Evolutionary conservation across 2,888 invertebrate species (phyloP).

Genomic region (Cyaniris semiargus): DNA sequence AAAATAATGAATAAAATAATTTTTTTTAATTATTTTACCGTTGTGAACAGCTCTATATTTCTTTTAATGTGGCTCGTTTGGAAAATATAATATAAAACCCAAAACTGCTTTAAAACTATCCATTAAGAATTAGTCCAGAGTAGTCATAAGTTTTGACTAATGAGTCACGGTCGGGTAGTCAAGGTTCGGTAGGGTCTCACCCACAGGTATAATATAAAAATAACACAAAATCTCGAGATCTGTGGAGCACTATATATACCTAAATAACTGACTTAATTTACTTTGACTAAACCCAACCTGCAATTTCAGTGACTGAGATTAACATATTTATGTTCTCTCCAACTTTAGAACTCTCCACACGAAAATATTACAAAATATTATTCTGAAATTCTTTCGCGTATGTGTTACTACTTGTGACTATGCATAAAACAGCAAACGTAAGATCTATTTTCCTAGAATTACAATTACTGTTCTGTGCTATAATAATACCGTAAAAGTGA

Average conservation of each 20-base stretch:
- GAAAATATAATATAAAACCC: neutral
- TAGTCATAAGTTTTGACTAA: neutral
- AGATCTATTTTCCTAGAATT: neutral
- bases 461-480: neutral
- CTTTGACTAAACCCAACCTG: too few species aligned
- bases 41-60: neutral
- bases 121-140: neutral
- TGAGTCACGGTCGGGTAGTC: conserved; percentile 15
- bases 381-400: neutral
- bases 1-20: neutral
- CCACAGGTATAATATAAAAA: neutral
- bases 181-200: neutral
- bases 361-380: neutral
- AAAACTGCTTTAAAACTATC: neutral
- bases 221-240: neutral
- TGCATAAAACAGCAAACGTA: neutral
- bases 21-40: neutral
- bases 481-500: neutral
- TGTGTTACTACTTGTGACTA: neutral
- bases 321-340: neutral
- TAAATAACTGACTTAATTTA: too few species aligned
- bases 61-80: neutral
- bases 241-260: neutral
- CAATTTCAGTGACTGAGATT: too few species aligned
- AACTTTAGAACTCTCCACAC: neutral